phyloP scores from a whole-genome alignment of 2,888 invertebrate species.

The Cephus sareptanus region DNA sequence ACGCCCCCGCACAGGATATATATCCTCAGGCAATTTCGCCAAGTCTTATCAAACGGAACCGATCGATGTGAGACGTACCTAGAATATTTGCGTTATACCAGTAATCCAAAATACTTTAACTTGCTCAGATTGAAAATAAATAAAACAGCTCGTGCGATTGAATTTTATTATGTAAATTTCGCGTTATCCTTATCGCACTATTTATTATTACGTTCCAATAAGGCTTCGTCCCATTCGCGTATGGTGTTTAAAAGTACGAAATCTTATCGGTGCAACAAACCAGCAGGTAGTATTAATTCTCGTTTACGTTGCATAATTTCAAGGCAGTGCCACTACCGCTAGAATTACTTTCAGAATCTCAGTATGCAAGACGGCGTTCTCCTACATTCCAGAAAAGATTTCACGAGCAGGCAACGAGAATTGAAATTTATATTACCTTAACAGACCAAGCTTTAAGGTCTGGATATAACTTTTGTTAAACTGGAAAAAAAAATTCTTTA shows the following conservation, averaged over 20 bases:
- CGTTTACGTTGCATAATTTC: slow-evolving; percentile 3
- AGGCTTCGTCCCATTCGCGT: neutral
- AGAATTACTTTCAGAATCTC: neutral
- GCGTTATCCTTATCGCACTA: too few species aligned
- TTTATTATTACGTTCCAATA: neutral
- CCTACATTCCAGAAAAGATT: neutral
- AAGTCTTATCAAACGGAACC: neutral
- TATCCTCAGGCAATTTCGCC: neutral
- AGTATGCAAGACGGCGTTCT: neutral
- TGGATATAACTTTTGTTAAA: neutral
- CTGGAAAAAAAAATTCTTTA: neutral
- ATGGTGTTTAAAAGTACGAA: neutral
- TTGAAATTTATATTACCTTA: neutral
- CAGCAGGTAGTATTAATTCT: neutral
- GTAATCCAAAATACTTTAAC: neutral
- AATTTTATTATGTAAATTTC: too few species aligned
- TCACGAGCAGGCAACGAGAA: neutral
- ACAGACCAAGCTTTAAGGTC: neutral
- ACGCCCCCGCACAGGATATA: neutral
- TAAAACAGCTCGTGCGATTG: too few species aligned
- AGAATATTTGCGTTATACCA: neutral
- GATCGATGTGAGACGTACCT: neutral
- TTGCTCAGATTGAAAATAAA: neutral
- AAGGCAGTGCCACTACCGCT: neutral
- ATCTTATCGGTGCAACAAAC: neutral